These are phyloP conservation scores for Thinocorus orbignyianus DNA, from an alignment of 2,113 vertebrate genomes.

Conservation along the genomic window DNA sequence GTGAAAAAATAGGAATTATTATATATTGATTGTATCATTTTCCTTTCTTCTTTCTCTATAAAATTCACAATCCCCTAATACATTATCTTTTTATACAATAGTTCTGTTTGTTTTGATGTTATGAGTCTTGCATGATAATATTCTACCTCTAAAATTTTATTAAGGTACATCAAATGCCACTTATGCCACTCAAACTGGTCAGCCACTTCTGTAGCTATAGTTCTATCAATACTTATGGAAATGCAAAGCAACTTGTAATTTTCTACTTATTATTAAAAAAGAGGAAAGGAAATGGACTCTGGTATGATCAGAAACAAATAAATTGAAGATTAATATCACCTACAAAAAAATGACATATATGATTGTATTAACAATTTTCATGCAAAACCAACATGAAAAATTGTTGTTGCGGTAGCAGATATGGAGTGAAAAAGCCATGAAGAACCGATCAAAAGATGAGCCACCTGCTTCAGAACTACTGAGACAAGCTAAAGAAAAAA, in stretches of 20 bases:
- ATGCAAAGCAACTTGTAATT: neutral
- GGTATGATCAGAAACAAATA: neutral
- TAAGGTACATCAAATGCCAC: neutral
- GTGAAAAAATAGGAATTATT: neutral
- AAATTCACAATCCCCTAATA: neutral
- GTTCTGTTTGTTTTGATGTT: neutral
- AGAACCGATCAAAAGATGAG: neutral
- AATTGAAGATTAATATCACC: neutral
- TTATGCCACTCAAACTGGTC: neutral
- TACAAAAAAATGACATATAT: neutral
- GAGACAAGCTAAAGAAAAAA: neutral
- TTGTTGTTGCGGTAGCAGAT: neutral
- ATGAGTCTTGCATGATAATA: neutral
- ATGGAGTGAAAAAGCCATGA: neutral
- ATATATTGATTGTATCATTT: neutral
- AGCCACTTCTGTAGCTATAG: neutral
- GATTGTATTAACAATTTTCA: neutral
- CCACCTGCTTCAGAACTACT: neutral
- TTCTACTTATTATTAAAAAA: constrained; percentile 1
- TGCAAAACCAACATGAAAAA: neutral
- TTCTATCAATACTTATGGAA: neutral
- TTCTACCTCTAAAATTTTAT: neutral
- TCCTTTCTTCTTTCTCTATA: neutral
- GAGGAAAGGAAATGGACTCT: neutral
- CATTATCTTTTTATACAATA: neutral